Base-by-base conservation (phyloP, 2,797 vertebrate species). In the Bryconaethiops microstoma region DNA sequence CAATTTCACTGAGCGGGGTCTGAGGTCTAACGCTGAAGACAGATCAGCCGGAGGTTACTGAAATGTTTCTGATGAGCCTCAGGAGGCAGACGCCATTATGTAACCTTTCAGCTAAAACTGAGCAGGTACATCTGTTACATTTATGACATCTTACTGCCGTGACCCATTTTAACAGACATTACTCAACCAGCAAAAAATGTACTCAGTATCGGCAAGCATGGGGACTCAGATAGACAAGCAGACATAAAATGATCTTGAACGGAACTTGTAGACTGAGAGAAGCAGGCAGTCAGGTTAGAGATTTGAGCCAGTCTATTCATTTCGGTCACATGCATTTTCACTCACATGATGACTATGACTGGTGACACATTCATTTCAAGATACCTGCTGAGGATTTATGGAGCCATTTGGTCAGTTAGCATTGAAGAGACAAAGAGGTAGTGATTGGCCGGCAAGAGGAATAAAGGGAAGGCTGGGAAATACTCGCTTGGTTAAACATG, bases 1-100 rank as follows among this genome's bases (percentile, higher is more conserved):
- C 54, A 40, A 78, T 10, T 5, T 74, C 63, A 65, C 70, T 59
- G 17, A 54, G 39, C 52, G 25, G 39, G 76, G 57, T 39, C 62
- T 45, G 54, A 59, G 35, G 54, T 74, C 70, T 67, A 76, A 68
- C 62, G 57, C 70, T 72, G 80, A 60, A 77, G 71, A 77, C 19
- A 2, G 63, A 57, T 68, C 76, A 60, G 42, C 67, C 54, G 48
- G 64, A 69, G 76, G n/a, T 39, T 65, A 65, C 29, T 65, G 63
- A 65, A 65, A 65, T 65, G 35, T 29, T 67, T 13, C 69, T 72
- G 69, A 82, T 50, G 39, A 69, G 12, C 23, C 45, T 75, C 75
- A 70, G 45, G 52, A 65, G 69, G 52, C 52, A 65, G 16, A 55
- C 1, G 0, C 19, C 40, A 77, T 82, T 68, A 77, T 74, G 62